Conservation (phyloP, 2,113 vertebrate species). For the Camelus bactrianus region DNA sequence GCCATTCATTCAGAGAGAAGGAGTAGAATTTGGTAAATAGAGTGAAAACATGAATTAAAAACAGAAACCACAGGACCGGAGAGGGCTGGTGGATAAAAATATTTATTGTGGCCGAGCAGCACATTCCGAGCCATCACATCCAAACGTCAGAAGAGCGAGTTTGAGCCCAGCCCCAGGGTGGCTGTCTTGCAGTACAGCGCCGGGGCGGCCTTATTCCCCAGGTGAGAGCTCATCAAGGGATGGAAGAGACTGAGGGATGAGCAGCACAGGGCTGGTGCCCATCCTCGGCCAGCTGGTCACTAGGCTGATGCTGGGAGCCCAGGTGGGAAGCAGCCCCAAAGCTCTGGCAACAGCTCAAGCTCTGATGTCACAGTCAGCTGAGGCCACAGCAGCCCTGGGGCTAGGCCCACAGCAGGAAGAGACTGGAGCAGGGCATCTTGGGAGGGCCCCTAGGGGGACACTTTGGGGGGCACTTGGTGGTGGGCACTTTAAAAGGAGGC, state of each 20-base stretch:
- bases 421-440: not conserved
- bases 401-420: not conserved
- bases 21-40: not conserved
- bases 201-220: rapidly evolving
- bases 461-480: not conserved
- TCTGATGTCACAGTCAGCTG: not conserved
- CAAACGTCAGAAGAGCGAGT: not conserved
- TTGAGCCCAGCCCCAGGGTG: not conserved
- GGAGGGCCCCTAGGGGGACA: not conserved
- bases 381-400: not conserved
- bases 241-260: rapidly evolving
- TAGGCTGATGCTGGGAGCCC: not conserved
- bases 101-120: not conserved
- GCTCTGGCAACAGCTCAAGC: not conserved
- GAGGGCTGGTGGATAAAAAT: not conserved
- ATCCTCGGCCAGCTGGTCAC: not conserved
- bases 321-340: not conserved
- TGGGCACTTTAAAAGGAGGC: not conserved
- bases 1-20: not conserved
- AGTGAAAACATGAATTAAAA: not conserved
- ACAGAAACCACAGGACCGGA: not conserved
- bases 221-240: not conserved
- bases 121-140: not conserved
- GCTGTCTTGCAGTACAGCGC: not conserved
- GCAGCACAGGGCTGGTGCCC: too few species aligned